A percentile compares a stretch with the other conserved stretches of the same genome.
phyloP scores from a whole-genome alignment of 2,797 vertebrate genomes.

The Mustela erminea region DNA sequence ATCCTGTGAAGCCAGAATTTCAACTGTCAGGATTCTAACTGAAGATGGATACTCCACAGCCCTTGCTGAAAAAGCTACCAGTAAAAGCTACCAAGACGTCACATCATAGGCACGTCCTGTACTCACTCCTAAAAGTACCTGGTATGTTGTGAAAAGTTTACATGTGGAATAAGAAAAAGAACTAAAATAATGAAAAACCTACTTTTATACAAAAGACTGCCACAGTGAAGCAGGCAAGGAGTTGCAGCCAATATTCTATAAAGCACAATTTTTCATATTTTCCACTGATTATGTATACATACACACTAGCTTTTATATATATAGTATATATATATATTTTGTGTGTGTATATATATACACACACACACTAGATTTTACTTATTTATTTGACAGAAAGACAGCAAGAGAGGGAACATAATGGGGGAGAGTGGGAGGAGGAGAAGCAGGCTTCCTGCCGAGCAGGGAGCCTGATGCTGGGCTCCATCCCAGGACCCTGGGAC shows the following conservation, averaged over 20 bases:
- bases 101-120: background rate
- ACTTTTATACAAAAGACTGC: background rate
- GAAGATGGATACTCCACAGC: background rate
- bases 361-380: too few relatives aligned
- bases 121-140: background rate
- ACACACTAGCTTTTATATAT: too few relatives aligned
- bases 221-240: background rate
- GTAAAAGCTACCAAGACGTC: background rate
- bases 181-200: background rate
- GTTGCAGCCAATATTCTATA: background rate
- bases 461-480: too few relatives aligned
- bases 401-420: too few relatives aligned
- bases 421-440: too few relatives aligned
- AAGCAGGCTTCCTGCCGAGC: too few relatives aligned
- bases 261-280: conserved; percentile 33
- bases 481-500: too few relatives aligned
- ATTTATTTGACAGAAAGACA: too few relatives aligned
- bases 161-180: background rate
- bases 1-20: background rate
- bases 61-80: background rate
- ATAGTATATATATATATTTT: too few relatives aligned
- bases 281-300: background rate
- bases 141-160: background rate
- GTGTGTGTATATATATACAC: too few relatives aligned
- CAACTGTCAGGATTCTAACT: background rate